Conservation (phyloP, 1,140 invertebrate species). For the Drosophila trapezifrons region DNA sequence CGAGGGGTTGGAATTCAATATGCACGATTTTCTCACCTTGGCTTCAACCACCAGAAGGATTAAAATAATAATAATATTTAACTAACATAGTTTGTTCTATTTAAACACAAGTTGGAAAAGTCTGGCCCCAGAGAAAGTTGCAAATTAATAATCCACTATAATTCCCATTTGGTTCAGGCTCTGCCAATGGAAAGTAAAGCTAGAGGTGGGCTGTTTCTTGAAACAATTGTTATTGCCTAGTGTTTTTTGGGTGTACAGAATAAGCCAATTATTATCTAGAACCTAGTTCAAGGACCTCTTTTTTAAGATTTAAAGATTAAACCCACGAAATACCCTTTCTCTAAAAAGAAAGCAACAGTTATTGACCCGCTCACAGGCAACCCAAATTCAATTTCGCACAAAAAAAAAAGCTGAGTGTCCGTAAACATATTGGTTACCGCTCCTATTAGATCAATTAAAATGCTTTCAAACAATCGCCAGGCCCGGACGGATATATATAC, state of each 20-base stretch:
- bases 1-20: conserved; percentile 13
- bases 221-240: too few species aligned
- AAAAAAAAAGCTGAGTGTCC: conserved; percentile 4
- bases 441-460: conserved; percentile 45
- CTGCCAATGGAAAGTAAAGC: not conserved
- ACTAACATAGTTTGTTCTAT: not conserved
- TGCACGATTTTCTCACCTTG: conserved; percentile 16
- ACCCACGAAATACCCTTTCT: not conserved
- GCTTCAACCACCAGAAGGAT: not conserved
- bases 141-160: not conserved
- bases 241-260: too few species aligned
- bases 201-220: too few species aligned
- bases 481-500: not conserved
- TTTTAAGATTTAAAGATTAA: not conserved
- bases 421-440: conserved; percentile 29
- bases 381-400: conserved; percentile 19
- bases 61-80: not conserved
- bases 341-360: not conserved
- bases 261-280: not conserved
- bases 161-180: not conserved
- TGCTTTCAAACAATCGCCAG: conserved; percentile 28
- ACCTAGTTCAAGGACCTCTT: not conserved
- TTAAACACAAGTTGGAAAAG: not conserved
- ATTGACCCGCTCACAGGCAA: not conserved
- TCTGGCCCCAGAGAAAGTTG: too few species aligned